A percentile compares a stretch with the other conserved stretches of the same genome.
Evolutionary conservation across 2,113 vertebrate genomes (phyloP).

Genomic region (Copsychus sechellarum): DNA sequence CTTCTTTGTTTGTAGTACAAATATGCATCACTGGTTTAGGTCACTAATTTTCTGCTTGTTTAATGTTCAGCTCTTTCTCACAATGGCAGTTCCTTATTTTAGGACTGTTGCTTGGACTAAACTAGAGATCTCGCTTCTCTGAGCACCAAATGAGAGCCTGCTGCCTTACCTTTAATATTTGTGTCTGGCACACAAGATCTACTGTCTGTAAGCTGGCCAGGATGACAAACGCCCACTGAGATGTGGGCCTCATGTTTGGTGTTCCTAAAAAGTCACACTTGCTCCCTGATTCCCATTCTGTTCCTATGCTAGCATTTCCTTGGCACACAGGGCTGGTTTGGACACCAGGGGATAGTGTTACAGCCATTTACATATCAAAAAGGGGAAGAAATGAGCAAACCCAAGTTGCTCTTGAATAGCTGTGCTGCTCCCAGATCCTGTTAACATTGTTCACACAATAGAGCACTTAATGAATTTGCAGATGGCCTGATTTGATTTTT

Average conservation of each 20-base stretch:
- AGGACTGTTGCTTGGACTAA: neutral
- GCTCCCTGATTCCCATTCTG: neutral
- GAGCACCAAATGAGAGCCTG: neutral
- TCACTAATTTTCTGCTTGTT: neutral
- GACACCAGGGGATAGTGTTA: neutral
- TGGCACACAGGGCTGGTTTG: neutral
- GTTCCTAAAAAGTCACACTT: neutral
- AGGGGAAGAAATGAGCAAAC: neutral
- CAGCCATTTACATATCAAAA: neutral
- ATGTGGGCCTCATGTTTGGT: neutral
- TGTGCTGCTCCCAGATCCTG: neutral
- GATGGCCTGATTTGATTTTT: neutral
- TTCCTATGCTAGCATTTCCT: neutral
- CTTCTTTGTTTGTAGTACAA: neutral
- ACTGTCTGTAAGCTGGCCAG: neutral
- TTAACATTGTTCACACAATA: neutral
- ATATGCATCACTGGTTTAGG: neutral
- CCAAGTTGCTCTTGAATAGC: neutral
- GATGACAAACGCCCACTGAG: neutral
- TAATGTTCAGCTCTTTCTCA: neutral
- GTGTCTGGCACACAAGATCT: neutral
- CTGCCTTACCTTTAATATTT: neutral
- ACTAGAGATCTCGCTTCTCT: neutral
- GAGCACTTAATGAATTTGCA: neutral
- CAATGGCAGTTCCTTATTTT: neutral